Base-by-base conservation (phyloP, 1,140 invertebrate species). In the Drosophila simulans region DNA sequence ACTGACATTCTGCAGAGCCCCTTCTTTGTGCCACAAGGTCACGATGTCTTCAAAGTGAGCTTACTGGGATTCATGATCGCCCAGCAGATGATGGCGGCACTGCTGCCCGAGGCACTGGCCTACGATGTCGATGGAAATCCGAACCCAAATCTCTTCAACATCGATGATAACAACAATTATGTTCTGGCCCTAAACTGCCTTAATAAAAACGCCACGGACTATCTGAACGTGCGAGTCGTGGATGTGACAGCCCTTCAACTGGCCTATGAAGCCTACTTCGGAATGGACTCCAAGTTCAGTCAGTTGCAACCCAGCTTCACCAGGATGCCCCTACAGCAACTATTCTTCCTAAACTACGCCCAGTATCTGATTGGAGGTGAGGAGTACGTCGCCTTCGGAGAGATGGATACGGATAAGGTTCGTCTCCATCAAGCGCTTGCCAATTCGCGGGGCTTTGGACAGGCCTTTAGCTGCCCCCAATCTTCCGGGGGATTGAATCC, bases 321-420 rank as follows among this genome's bases (percentile, higher is more conserved):
- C 2, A 42, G 11, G 5, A 43, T 91, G 15, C 22, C 72, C 0
- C 39, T 79, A 51, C 57, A 53, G 46, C 62, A 82, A 42, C 39
- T 91, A 0, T 91, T 91, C 58, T 91, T 91, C 27, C 40, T 88
- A 0, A 91, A 89, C 52, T 34, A 79, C 40, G 83, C 89, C 3
- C 89, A 91, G 25, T 80, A 82, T 35, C 79, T 91, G 5, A 34
- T 62, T 8, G 20, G 39, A 1, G 27, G n/a, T 1, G 27, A 66
- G 17, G 45, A 66, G 3, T 13, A 4, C 5, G 4, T 45, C 1
- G 4, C 31, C 5, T 89, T 85, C 11, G 15, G 0, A 0, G 58
- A 62, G 2, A 78, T 85, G 51, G 88, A 82, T 17, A 3, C 53
- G 0, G 88, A 82, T 46, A 54, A 73, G 20, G 34, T 74, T 12